Evolutionary conservation across 2,888 invertebrate genomes (phyloP).

Genomic region (Drosophila tanythrix): DNA sequence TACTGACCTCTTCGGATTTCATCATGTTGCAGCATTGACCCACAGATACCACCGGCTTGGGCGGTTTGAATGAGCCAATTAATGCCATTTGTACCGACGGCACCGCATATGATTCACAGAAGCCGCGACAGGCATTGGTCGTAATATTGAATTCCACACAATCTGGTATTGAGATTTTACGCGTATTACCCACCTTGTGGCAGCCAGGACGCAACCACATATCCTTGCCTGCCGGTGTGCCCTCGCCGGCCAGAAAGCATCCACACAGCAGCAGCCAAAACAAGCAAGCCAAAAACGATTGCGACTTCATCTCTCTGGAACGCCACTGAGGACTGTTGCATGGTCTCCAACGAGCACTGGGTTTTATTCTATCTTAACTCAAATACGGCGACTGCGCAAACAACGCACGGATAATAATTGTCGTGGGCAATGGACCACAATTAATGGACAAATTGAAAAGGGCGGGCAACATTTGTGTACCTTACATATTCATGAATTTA

Average conservation of each 20-base stretch:
- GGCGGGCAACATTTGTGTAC: neutral
- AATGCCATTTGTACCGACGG: slow-evolving; percentile 87
- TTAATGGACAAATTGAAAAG: slow-evolving; percentile 13
- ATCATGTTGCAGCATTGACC: slow-evolving; percentile 96
- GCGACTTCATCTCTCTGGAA: slow-evolving; percentile 48
- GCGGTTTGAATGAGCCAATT: slow-evolving; percentile 83
- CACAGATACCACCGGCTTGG: slow-evolving; percentile 90
- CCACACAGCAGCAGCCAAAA: slow-evolving; percentile 56
- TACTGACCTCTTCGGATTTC: slow-evolving; percentile 92
- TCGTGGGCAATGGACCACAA: slow-evolving; percentile 36
- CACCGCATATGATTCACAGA: slow-evolving; percentile 94
- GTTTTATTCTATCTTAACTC: slow-evolving; percentile 36
- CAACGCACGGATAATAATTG: neutral
- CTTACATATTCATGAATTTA: slow-evolving; percentile 40
- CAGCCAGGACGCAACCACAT: slow-evolving; percentile 92
- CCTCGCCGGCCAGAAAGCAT: slow-evolving; percentile 37
- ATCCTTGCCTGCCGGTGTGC: slow-evolving; percentile 80
- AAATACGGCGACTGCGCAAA: slow-evolving; percentile 48
- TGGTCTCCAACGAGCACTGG: neutral
- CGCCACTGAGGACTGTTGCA: slow-evolving; percentile 29
- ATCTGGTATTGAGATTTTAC: slow-evolving; percentile 92
- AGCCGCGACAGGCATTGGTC: slow-evolving; percentile 95
- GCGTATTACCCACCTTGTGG: slow-evolving; percentile 92
- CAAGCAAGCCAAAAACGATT: slow-evolving; percentile 36
- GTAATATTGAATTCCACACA: slow-evolving; percentile 94